Percentiles rank a stretch among this genome's conserved stretches.
Conservation (phyloP, 1,140 invertebrate species). For the Dendrolimus punctatus region DNA sequence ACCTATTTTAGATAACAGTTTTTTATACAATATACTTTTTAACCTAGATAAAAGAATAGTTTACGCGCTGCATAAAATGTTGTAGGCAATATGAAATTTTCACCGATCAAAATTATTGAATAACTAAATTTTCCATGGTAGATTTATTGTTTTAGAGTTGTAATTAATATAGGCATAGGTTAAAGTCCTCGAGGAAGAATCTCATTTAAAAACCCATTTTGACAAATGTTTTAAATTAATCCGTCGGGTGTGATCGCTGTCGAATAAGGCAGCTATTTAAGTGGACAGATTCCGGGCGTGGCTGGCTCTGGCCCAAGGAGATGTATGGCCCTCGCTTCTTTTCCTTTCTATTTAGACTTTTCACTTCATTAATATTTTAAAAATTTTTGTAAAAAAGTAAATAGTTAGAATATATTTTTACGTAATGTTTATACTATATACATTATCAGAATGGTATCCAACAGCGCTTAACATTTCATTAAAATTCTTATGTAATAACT, state of each 20-base stretch:
- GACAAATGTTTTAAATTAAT: slow-evolving; percentile 48
- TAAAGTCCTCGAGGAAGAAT: slow-evolving; percentile 22
- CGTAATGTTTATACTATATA: too few species aligned
- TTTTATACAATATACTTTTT: too few species aligned
- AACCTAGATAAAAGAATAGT: too few species aligned
- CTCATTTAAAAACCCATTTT: slow-evolving; percentile 34
- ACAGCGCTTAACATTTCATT: too few species aligned
- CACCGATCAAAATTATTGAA: slow-evolving; percentile 16
- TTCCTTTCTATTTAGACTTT: slow-evolving; percentile 8
- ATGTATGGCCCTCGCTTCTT: slow-evolving; percentile 23
- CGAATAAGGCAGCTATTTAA: slow-evolving; percentile 30
- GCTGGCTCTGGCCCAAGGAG: slow-evolving; percentile 11
- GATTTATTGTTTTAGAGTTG: slow-evolving; percentile 26
- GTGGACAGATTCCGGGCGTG: slow-evolving; percentile 37
- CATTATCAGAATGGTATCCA: too few species aligned
- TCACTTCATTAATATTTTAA: too few species aligned
- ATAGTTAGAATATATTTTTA: too few species aligned
- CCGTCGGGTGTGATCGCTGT: slow-evolving; percentile 30
- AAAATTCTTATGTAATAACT: too few species aligned
- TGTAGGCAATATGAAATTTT: too few species aligned
- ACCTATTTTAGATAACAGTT: too few species aligned
- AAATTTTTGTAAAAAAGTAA: too few species aligned
- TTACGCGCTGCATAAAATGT: too few species aligned
- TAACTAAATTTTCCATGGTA: slow-evolving; percentile 28
- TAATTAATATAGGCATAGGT: slow-evolving; percentile 30